A percentile compares a stretch with the other conserved stretches of the same genome.
Evolutionary conservation across 2,113 vertebrate genomes (phyloP).

Genomic region (Orcinus orca): DNA sequence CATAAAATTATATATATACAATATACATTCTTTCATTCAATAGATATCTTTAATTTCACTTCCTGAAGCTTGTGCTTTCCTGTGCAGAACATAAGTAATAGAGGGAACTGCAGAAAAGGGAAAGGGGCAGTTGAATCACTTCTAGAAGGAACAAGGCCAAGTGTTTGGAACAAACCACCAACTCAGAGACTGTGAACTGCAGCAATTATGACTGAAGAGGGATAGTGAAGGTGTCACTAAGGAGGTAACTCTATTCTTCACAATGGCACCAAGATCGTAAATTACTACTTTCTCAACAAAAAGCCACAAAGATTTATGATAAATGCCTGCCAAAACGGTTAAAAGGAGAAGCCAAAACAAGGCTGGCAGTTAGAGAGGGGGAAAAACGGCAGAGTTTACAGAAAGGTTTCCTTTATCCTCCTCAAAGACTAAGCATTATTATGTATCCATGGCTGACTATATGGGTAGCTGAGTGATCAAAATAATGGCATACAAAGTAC

Average conservation of each 20-base stretch:
- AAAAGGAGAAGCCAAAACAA: constrained; percentile 10
- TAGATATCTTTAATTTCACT: background rate
- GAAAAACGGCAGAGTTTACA: background rate
- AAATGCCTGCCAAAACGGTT: constrained; percentile 23
- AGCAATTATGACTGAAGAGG: background rate
- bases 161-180: background rate
- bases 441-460: background rate
- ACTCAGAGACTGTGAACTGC: background rate
- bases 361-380: background rate
- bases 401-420: background rate
- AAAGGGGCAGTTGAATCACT: background rate
- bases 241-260: background rate
- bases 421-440: background rate
- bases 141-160: background rate
- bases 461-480: background rate
- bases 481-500: background rate
- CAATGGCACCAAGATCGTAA: constrained; percentile 31
- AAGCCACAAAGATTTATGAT: constrained; percentile 46
- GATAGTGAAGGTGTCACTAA: background rate
- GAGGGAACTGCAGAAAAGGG: background rate
- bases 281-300: constrained; percentile 18
- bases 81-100: background rate
- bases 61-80: background rate
- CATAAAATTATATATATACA: background rate
- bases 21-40: background rate